Evolutionary conservation across 1,140 invertebrate genomes (phyloP).

Genomic region (Octopus bimaculoides): DNA sequence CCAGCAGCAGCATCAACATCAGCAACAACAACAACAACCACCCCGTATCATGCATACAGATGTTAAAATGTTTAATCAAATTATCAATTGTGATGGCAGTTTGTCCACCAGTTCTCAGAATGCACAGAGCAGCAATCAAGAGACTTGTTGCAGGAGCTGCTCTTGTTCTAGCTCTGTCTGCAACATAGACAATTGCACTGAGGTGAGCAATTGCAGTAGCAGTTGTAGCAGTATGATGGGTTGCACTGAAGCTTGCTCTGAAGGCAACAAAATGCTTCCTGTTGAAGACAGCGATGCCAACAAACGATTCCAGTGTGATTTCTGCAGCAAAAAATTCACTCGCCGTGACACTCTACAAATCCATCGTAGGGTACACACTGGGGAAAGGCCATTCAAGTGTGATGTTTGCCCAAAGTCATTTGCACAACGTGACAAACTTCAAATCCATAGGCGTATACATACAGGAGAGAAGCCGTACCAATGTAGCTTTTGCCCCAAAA

Average conservation of each 20-base stretch:
- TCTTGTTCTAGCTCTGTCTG: neutral
- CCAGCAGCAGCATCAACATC: neutral
- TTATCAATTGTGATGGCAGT: too few species aligned
- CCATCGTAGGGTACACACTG: conserved; percentile 58
- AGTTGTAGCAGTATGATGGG: neutral
- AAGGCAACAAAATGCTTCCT: neutral
- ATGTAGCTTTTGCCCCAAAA: neutral
- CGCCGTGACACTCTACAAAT: conserved; percentile 68
- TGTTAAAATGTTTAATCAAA: too few species aligned
- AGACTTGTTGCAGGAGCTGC: neutral
- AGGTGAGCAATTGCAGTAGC: neutral
- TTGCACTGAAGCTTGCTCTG: neutral
- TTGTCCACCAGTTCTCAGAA: too few species aligned
- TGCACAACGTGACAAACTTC: conserved; percentile 88
- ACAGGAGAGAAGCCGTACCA: conserved; percentile 18
- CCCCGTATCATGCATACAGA: too few species aligned
- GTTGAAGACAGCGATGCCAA: neutral
- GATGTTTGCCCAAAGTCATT: conserved; percentile 97
- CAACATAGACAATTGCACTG: neutral
- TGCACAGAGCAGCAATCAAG: too few species aligned
- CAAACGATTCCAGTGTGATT: conserved; percentile 96
- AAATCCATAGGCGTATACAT: conserved; percentile 11
- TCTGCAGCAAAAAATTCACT: conserved; percentile 97
- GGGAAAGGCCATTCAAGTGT: conserved; percentile 95
- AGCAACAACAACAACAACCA: neutral